A percentile compares a stretch with the other conserved stretches of the same genome.
Conservation (phyloP, 2,888 invertebrate genomes). For the Myopa testacea region DNA sequence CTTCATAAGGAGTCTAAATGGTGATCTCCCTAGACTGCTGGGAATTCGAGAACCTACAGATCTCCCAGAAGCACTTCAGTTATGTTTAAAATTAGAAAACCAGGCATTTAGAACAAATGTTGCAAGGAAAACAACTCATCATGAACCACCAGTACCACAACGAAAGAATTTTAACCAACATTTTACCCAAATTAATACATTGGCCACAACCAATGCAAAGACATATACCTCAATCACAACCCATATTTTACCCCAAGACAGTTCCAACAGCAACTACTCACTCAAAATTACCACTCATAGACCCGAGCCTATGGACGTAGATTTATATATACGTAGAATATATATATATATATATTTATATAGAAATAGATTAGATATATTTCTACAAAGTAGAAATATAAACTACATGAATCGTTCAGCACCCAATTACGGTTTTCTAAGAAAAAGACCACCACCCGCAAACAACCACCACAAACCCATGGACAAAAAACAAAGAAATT, state of each 20-base stretch:
- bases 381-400: slow-evolving; percentile 7
- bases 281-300: slow-evolving; percentile 1
- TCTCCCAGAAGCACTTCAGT: slow-evolving; percentile 43
- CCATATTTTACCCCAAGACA: neutral
- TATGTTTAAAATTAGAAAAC: slow-evolving; percentile 41
- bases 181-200: slow-evolving; percentile 17
- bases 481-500: neutral
- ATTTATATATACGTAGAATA: too few relatives aligned
- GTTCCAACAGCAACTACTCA: neutral
- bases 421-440: neutral
- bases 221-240: neutral
- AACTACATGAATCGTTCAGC: slow-evolving; percentile 41
- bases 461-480: neutral
- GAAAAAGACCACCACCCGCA: neutral
- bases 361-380: too few relatives aligned
- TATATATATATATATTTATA: too few relatives aligned
- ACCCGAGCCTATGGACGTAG: neutral
- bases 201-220: slow-evolving; percentile 16
- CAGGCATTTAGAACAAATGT: slow-evolving; percentile 25
- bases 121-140: neutral
- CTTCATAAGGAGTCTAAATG: slow-evolving; percentile 46
- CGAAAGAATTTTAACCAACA: slow-evolving; percentile 10
- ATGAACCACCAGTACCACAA: neutral
- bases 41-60: slow-evolving; percentile 43
- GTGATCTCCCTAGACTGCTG: slow-evolving; percentile 42